phyloP scores from a whole-genome alignment of 2,888 invertebrate species.

The Plebejus argus region DNA sequence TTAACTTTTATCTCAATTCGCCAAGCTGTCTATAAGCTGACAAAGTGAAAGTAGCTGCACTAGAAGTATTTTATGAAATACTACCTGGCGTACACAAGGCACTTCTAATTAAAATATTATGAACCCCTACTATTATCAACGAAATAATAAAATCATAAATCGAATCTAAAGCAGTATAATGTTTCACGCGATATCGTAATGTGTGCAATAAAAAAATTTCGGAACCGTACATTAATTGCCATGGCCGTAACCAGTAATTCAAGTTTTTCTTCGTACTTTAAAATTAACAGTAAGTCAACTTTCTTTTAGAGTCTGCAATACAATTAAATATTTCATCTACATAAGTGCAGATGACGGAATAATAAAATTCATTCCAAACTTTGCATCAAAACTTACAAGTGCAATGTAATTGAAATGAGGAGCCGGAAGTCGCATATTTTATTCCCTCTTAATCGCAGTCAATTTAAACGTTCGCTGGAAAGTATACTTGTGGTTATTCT shows the following conservation, averaged over 20 bases:
- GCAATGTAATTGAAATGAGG: slow-evolving; percentile 13
- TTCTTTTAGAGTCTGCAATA: neutral
- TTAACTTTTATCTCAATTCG: neutral
- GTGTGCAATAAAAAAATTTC: neutral
- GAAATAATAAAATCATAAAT: neutral
- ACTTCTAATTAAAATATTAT: neutral
- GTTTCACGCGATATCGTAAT: neutral
- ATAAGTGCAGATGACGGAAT: neutral
- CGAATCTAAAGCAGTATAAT: too few species aligned
- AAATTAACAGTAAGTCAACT: neutral
- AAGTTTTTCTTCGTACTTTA: neutral
- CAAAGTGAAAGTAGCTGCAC: neutral
- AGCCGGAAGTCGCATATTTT: slow-evolving; percentile 6
- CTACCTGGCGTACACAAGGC: neutral
- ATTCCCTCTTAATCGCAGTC: slow-evolving; percentile 26
- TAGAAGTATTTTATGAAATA: neutral
- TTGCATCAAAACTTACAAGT: slow-evolving; percentile 8
- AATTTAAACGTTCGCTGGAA: slow-evolving; percentile 31
- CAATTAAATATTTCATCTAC: neutral
- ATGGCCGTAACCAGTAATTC: neutral
- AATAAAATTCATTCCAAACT: neutral
- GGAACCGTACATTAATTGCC: neutral
- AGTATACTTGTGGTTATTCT: slow-evolving; percentile 37
- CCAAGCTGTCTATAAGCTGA: neutral
- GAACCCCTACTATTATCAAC: neutral